Evolutionary conservation across 2,113 vertebrate genomes (phyloP).

Genomic region (Lethenteron camtschaticum): DNA sequence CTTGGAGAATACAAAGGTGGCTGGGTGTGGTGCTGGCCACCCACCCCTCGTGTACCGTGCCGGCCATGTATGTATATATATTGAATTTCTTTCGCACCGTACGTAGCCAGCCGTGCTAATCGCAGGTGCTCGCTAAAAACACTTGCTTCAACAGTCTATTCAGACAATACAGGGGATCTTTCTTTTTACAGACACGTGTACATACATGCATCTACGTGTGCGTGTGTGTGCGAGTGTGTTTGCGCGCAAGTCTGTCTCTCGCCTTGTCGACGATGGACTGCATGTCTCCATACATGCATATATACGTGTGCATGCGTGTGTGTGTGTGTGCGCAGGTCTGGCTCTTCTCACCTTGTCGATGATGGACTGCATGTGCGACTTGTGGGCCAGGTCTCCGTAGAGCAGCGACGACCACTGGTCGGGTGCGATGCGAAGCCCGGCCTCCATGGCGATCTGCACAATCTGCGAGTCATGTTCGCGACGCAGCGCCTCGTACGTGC

Average conservation of each 20-base stretch:
- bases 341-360: constrained; percentile 61
- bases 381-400: constrained; percentile 85
- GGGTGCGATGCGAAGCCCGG: constrained; percentile 76
- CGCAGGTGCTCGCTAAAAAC: too few species aligned
- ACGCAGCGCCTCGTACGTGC: constrained; percentile 68
- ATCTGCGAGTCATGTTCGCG: constrained; percentile 85
- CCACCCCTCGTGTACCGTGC: too few species aligned
- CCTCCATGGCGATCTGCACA: constrained; percentile 94
- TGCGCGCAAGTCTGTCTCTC: background rate
- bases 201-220: background rate
- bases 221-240: background rate
- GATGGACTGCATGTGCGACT: constrained; percentile 97
- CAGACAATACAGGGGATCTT: too few species aligned
- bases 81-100: too few species aligned
- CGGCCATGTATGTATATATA: too few species aligned
- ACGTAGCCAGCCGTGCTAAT: too few species aligned
- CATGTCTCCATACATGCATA: background rate
- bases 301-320: background rate
- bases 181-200: background rate
- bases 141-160: too few species aligned
- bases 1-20: too few species aligned
- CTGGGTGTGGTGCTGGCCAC: too few species aligned
- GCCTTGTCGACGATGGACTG: background rate
- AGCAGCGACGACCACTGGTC: constrained; percentile 93
- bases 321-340: background rate